These are phyloP conservation scores for human DNA, from an alignment of 2,113 vertebrate genomes.

Conservation along the genomic window DNA sequence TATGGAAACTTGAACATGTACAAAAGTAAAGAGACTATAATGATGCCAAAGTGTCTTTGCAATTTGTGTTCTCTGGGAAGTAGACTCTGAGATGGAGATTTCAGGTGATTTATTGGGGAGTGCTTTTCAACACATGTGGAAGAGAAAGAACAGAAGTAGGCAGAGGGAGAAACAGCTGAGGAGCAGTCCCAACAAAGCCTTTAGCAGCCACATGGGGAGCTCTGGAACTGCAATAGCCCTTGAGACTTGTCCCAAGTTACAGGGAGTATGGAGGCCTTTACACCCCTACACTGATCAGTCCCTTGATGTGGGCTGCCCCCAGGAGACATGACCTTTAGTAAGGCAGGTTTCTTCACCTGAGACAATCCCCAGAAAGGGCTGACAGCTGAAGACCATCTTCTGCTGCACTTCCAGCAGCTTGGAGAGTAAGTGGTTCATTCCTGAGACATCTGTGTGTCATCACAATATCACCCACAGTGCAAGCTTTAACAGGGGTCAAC, in stretches of 20 bases:
- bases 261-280: not conserved
- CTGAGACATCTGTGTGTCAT: not conserved
- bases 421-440: not conserved
- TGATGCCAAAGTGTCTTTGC: not conserved
- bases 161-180: not conserved
- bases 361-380: not conserved
- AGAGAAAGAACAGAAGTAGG: not conserved
- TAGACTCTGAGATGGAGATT: not conserved
- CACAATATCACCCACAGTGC: not conserved
- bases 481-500: not conserved
- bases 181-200: not conserved
- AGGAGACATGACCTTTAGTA: not conserved
- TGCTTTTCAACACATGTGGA: not conserved
- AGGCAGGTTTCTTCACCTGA: not conserved
- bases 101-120: not conserved
- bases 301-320: not conserved
- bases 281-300: not conserved
- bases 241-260: not conserved
- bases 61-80: not conserved
- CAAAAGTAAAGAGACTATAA: not conserved
- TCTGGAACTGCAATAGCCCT: not conserved
- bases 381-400: not conserved
- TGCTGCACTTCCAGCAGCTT: not conserved
- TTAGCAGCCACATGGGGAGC: not conserved
- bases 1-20: not conserved